These are phyloP conservation scores for Acropora tenuis DNA, from an alignment of 64 coral and sea anemone species.

Conservation along the genomic window DNA sequence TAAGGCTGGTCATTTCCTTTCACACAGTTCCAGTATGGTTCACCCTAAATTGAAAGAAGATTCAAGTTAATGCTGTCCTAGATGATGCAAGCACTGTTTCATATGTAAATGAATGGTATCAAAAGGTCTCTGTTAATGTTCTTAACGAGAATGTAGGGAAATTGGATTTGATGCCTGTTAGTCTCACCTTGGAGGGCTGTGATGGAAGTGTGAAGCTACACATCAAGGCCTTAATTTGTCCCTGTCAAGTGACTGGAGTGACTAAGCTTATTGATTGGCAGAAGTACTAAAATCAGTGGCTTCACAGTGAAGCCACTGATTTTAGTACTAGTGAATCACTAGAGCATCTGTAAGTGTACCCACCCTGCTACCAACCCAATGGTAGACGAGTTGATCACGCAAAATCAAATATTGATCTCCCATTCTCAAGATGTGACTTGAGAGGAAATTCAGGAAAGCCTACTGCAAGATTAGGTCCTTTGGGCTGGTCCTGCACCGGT, in stretches of 20 bases:
- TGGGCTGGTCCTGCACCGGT: too few species aligned
- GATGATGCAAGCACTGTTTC: conserved; percentile 41
- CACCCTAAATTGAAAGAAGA: neutral
- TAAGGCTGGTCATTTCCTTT: too few species aligned
- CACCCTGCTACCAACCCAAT: neutral
- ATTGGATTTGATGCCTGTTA: conserved; percentile 64
- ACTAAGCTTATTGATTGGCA: conserved; percentile 47
- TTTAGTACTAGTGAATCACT: neutral
- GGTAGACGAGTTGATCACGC: conserved; percentile 20
- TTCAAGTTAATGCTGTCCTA: conserved; percentile 18
- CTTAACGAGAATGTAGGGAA: conserved; percentile 48
- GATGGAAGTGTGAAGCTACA: conserved; percentile 27
- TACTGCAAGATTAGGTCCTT: too few species aligned
- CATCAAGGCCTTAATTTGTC: conserved; percentile 57
- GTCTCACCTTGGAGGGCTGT: neutral
- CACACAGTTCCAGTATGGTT: neutral
- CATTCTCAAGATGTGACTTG: too few species aligned
- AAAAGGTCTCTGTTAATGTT: conserved; percentile 48
- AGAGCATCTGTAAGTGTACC: conserved; percentile 30
- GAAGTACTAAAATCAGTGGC: conserved; percentile 9
- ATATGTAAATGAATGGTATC: neutral
- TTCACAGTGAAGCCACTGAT: neutral
- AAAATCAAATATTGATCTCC: conserved; percentile 33
- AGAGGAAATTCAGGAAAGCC: too few species aligned
- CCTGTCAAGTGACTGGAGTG: conserved; percentile 21